Base-by-base conservation (phyloP, 2,797 vertebrate species). In the Siniperca undulata region DNA sequence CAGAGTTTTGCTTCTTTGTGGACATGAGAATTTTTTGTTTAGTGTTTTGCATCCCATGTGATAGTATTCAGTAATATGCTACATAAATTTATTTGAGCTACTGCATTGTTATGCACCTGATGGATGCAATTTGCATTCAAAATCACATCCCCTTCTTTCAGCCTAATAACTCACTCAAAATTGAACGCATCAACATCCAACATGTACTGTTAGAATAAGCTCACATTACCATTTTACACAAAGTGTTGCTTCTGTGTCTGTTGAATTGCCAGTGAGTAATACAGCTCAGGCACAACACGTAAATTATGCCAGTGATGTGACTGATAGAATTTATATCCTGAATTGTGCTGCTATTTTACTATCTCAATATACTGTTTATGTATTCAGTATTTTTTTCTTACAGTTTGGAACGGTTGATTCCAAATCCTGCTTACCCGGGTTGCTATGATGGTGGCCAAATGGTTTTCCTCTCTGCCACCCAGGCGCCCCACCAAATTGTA, bases 381-480 rank as follows among this genome's bases (percentile, higher is more conserved):
- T 82, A 38, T 84, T 84, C n/a, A n/a, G 50, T 59, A 2, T 38
- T 77, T 55, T 62, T 48, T 52, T 48, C 27, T 78, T 69, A 30
- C 68, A 72, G 56, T 85, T 83, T 78, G 44, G 65, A 77, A 81
- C 4, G 34, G 44, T 34, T 60, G 58, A 77, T 79, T 88, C 77
- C 68, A 84, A 86, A 85, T 86, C 84, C 86, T 73, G 74, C 85
- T 83, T 74, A 72, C 69, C 75, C 67, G 64, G 71, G 78, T 78
- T 50, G 70, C 90, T 76, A 55, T 59, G 86, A 86, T 65, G 86
- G 86, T 82, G 84, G 91, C 89, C 89, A 89, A 91, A 88, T 89
- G 90, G 90, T 92, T 94, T 93, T 93, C 87, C 88, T 89, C 76
- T 91, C 90, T 92, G 87, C 88, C 92, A 93, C 90, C 87, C 93